These are phyloP conservation scores for Patella pellucida DNA, from an alignment of 2,888 invertebrate species.

Conservation along the genomic window DNA sequence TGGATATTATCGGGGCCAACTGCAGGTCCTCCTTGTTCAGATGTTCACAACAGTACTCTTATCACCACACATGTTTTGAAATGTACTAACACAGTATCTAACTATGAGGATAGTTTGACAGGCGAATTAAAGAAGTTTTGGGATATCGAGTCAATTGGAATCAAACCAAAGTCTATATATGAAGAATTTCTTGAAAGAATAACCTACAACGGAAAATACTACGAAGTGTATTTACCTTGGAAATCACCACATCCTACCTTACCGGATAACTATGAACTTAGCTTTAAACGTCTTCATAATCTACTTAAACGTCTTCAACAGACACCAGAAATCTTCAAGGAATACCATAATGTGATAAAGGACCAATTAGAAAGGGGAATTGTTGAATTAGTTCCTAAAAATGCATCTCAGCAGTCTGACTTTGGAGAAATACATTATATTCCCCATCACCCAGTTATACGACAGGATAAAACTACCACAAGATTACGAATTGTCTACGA, in stretches of 20 bases:
- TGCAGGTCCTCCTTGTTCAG: neutral
- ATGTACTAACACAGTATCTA: neutral
- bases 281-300: neutral
- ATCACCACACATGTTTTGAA: neutral
- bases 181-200: neutral
- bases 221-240: neutral
- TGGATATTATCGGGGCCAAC: neutral
- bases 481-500: neutral
- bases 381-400: neutral
- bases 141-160: neutral
- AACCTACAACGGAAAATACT: neutral
- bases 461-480: neutral
- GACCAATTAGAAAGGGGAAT: neutral
- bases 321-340: neutral
- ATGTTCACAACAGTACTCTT: neutral
- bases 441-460: neutral
- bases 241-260: neutral
- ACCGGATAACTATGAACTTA: neutral
- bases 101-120: neutral
- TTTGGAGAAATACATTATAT: neutral
- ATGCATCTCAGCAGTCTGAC: neutral
- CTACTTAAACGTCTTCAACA: neutral
- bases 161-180: neutral
- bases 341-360: neutral
- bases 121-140: neutral